Percentiles rank a stretch among this genome's conserved stretches.
Conservation (phyloP, 2,888 invertebrate species). For the Cancer borealis region DNA sequence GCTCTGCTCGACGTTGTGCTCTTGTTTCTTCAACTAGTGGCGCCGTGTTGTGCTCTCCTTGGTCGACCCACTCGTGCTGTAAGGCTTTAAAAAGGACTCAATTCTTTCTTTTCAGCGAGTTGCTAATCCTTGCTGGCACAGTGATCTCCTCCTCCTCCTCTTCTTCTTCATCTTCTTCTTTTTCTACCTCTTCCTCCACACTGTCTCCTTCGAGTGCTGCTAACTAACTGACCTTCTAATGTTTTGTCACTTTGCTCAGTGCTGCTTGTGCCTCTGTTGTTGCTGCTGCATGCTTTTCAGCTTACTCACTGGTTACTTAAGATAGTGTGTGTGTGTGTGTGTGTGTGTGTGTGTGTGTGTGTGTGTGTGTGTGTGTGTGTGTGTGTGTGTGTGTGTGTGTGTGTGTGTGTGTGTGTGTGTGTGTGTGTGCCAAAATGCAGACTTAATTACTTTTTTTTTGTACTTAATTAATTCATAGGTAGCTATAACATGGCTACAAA, state of each 20-base stretch:
- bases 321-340: neutral
- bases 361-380: constrained; percentile 44
- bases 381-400: constrained; percentile 55
- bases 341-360: neutral
- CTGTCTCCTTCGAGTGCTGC: neutral
- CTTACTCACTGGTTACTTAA: neutral
- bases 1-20: neutral
- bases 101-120: neutral
- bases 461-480: no score
- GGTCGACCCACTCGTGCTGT: neutral
- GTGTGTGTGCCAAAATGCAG: neutral
- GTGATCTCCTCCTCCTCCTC: neutral
- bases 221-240: neutral
- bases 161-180: neutral
- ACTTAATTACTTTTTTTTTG: no score
- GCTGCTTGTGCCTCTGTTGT: neutral
- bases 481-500: no score
- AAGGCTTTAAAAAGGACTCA: neutral
- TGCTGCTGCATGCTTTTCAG: neutral
- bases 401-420: constrained; percentile 51
- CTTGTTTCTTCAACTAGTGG: neutral
- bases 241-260: neutral
- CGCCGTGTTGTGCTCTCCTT: neutral
- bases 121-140: constrained; percentile 16
- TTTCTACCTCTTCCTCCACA: neutral